Base-by-base conservation (phyloP, 2,888 invertebrate species). In the Cyrtodaria siliqua region DNA sequence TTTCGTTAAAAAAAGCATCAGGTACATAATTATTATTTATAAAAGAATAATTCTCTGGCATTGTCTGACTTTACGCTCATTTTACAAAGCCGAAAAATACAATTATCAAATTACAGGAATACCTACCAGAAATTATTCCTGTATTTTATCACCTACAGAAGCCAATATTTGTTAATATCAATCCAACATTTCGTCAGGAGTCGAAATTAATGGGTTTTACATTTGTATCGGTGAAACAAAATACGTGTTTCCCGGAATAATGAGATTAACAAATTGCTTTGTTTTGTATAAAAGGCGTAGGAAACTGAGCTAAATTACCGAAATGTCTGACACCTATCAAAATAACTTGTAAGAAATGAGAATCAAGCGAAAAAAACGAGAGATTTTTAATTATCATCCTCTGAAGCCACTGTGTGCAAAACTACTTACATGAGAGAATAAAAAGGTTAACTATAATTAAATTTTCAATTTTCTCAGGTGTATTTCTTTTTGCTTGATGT, bases 181-280 rank as follows among this genome's bases (percentile, higher is more conserved):
- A 57, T 67, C 61, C 33, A 68, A 55, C 29, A 74, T 70, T 74
- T 79, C 64, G 67, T 79, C 74, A 74, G 67, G 74, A 77, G 70
- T 64, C 68, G 68, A 63, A 57, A 60, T 63, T 71, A 79, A 79
- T 79, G 60, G 64, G 57, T 60, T 61, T 60, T 52, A 74, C 68
- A 64, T 63, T 29, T 33, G 47, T 53, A 29, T 56, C 40, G 50
- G 60, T 66, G 75, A 70, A 64, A 70, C 49, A 49, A 40, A 61
- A 74, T 74, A 74, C 69, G 68, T 74, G 74, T 63, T 63, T 24
- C 24, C 29, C 23, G 40, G 18, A 52, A 33, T 64, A 66, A 75
- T 66, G 70, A 69, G 69, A 75, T 75, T 66, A 66, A 64, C 75
- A 75, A 75, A 75, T 69, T 61, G 62, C 69, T 75, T 70, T 69